These are phyloP conservation scores for Pterocles orientalis DNA, from an alignment of 2,113 vertebrate species.

Conservation along the genomic window DNA sequence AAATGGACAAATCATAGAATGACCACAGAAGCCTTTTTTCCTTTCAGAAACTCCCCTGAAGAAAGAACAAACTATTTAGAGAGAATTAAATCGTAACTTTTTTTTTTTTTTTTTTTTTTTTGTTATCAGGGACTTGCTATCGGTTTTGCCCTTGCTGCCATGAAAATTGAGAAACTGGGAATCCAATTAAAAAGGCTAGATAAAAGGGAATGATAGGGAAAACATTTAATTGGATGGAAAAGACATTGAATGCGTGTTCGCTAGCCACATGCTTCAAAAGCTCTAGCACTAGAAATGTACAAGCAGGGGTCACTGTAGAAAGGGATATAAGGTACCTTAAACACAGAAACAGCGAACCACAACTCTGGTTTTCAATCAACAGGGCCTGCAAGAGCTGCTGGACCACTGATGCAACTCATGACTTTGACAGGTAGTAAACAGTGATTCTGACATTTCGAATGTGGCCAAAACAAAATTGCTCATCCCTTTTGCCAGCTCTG, in stretches of 20 bases:
- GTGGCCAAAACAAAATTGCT: neutral
- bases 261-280: neutral
- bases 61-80: conserved; percentile 28
- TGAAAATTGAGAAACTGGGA: conserved; percentile 77
- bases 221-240: conserved; percentile 75
- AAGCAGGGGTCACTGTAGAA: conserved; percentile 21
- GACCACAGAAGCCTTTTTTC: neutral
- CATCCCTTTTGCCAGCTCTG: neutral
- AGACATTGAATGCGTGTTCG: conserved; percentile 11
- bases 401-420: neutral
- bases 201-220: conserved; percentile 71
- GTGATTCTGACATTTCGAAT: conserved; percentile 10
- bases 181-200: conserved; percentile 79
- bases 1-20: neutral
- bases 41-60: neutral
- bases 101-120: conserved; percentile 23
- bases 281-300: neutral
- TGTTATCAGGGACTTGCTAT: conserved; percentile 48
- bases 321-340: neutral
- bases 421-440: neutral
- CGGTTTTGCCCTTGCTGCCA: conserved; percentile 36
- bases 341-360: neutral
- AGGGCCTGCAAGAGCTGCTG: neutral
- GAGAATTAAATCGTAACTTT: conserved; percentile 69
- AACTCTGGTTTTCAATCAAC: neutral